Evolutionary conservation across 2,113 vertebrate species (phyloP).

Genomic region (Nyctibius bracteatus): DNA sequence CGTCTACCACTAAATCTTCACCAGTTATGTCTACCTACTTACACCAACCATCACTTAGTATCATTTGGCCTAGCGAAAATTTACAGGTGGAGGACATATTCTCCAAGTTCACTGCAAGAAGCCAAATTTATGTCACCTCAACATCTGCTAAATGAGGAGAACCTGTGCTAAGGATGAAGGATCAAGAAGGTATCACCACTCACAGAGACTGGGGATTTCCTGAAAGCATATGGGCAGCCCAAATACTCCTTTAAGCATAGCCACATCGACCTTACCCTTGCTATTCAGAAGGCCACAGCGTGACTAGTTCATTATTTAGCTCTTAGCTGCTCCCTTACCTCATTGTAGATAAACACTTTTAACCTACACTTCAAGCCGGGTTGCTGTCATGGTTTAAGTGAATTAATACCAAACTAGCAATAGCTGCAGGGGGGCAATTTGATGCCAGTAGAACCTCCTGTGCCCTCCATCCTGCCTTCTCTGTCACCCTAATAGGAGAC

Average conservation of each 20-base stretch:
- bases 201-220: neutral
- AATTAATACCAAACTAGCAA: neutral
- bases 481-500: neutral
- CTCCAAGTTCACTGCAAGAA: neutral
- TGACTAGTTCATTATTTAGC: neutral
- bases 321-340: neutral
- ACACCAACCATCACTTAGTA: no score
- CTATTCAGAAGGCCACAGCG: neutral
- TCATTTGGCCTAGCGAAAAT: accelerated
- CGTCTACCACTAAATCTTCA: neutral
- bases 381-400: neutral
- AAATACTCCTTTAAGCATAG: neutral
- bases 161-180: neutral
- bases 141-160: neutral
- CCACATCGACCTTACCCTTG: neutral
- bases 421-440: neutral
- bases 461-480: neutral
- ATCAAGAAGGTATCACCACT: neutral
- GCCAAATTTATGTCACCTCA: neutral
- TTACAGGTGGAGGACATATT: neutral
- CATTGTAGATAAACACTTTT: neutral
- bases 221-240: neutral
- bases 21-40: neutral
- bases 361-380: neutral
- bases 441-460: neutral